Base-by-base conservation (phyloP, 1,140 invertebrate species). In the Bombus confusus region DNA sequence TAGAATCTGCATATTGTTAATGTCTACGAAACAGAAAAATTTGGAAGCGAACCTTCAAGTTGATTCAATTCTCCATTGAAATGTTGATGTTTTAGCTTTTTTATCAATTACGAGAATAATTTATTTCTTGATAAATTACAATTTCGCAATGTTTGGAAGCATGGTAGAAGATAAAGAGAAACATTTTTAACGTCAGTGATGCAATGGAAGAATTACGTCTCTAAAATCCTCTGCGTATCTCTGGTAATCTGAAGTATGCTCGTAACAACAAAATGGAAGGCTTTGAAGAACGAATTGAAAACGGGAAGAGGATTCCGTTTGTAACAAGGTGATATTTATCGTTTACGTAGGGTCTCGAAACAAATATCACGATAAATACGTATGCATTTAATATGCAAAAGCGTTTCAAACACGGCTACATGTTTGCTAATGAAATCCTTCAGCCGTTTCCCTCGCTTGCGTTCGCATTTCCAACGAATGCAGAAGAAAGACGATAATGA, bases 391-490 rank as follows among this genome's bases (percentile, higher is more conserved):
- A 83, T 76, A 83, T 83, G 80, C 41, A 78, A 74, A 80, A 78
- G 52, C 64, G 13, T 3, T 87, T 80, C 31, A 87, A 81, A 75
- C 81, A 72, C 34, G 52, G 76, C 71, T 57, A 25, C 73, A 78
- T 81, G 77, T 71, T 81, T 77, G 75, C 86, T 84, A 88, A 88
- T 88, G 87, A 88, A 87, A 87, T 85, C 68, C 37, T 86, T 88
- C 64, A 31, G n/a, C 78, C 43, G 28, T 66, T 66, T 31, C 15
- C 13, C 62, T 31, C 4, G 6, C 62, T 66, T 31, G 15, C 8
- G 66, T 22, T 34, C 34, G n/a, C 43, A 18, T 74, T 69, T 39
- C 43, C 71, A 43, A 62, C 69, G 79, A 41, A 80, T 13, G 37
- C 80, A 43, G 83, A 87, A 80, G 72, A 80, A 76, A 85, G 83